A percentile compares a stretch with the other conserved stretches of the same genome.
These are phyloP conservation scores for Sparus aurata DNA, from an alignment of 2,797 vertebrate species.

Conservation along the genomic window DNA sequence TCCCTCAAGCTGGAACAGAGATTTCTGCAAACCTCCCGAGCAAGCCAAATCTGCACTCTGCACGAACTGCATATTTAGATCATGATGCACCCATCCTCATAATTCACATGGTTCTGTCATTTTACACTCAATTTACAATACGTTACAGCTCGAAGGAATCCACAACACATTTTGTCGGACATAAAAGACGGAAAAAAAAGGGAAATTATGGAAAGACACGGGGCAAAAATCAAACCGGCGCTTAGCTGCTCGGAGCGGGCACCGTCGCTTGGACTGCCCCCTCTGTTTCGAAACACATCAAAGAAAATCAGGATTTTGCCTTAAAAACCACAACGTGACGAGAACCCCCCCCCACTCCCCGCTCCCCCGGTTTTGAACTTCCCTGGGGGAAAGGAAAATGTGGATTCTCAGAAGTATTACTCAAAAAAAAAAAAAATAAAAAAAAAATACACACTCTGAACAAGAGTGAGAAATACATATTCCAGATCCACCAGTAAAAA, in stretches of 20 bases:
- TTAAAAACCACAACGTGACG: slow-evolving; percentile 72
- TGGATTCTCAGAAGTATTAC: slow-evolving; percentile 70
- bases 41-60: slow-evolving; percentile 54
- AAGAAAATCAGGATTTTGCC: slow-evolving; percentile 68
- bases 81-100: slow-evolving; percentile 66
- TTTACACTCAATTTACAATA: slow-evolving; percentile 78
- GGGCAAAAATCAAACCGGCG: slow-evolving; percentile 54
- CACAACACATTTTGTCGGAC: slow-evolving; percentile 67
- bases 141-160: slow-evolving; percentile 61
- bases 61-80: slow-evolving; percentile 72
- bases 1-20: slow-evolving; percentile 41
- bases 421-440: slow-evolving; percentile 70
- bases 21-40: slow-evolving; percentile 43
- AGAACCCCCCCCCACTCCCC: slow-evolving; percentile 35
- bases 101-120: slow-evolving; percentile 71
- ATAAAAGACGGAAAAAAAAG: slow-evolving; percentile 62
- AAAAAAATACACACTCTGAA: slow-evolving; percentile 69
- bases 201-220: slow-evolving; percentile 49
- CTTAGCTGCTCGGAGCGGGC: slow-evolving; percentile 31
- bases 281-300: slow-evolving; percentile 73
- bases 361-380: slow-evolving; percentile 20
- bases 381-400: slow-evolving; percentile 67
- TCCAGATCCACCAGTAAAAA: slow-evolving; percentile 69
- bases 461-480: slow-evolving; percentile 77
- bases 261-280: slow-evolving; percentile 49